phyloP scores from a whole-genome alignment of 2,113 vertebrate genomes.

The Clarias batrachus region DNA sequence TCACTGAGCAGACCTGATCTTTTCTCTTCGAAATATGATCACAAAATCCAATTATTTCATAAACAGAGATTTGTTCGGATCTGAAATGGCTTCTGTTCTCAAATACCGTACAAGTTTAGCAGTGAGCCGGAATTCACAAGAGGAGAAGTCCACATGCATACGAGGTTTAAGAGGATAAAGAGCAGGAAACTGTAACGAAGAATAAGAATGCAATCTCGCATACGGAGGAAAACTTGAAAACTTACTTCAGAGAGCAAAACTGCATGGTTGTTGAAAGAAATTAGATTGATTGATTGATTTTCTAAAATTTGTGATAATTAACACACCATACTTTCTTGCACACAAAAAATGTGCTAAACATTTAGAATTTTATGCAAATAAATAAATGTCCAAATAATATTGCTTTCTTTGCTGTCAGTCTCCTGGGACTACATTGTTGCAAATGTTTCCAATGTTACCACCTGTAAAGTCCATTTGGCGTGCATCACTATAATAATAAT shows the following conservation, averaged over 20 bases:
- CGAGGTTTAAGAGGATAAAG: slow-evolving; percentile 5
- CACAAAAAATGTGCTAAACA: not conserved
- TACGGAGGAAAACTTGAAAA: not conserved
- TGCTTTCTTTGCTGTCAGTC: not conserved
- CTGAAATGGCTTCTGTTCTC: slow-evolving; percentile 5
- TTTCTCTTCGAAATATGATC: slow-evolving; percentile 4
- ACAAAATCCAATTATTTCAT: slow-evolving; percentile 10
- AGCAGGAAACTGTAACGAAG: not conserved
- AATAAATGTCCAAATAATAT: not conserved
- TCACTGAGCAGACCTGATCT: not conserved
- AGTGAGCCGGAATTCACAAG: slow-evolving; percentile 6
- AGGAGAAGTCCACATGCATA: not conserved
- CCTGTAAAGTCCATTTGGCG: not conserved
- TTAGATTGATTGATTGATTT: not conserved
- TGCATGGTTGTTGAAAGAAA: not conserved
- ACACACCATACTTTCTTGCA: not conserved
- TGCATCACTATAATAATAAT: not conserved
- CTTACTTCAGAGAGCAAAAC: not conserved
- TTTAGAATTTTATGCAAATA: not conserved
- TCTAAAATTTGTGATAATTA: not conserved
- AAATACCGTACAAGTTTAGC: not conserved
- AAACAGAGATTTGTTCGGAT: not conserved
- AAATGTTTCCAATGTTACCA: not conserved
- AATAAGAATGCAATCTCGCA: not conserved
- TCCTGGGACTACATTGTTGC: not conserved